Base-by-base conservation (phyloP, 2,888 invertebrate species). In the Anthophora plumipes region DNA sequence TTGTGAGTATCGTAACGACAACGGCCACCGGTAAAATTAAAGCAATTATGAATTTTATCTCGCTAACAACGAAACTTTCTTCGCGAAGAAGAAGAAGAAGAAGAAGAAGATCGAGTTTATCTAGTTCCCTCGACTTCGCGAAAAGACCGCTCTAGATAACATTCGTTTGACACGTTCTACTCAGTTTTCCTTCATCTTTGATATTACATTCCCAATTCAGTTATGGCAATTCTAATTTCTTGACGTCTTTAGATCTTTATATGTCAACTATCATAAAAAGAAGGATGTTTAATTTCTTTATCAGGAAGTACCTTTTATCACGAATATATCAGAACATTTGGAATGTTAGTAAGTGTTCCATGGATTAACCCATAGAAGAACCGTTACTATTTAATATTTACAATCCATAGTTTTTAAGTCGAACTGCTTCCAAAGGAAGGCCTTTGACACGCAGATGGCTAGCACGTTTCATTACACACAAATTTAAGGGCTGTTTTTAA, bases 21-120 rank as follows among this genome's bases (percentile, higher is more conserved):
- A 46, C 31, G 41, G 22, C 14, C 43, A 31, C 41, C 50, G 12
- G 50, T n/a, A 61, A 67, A 80, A 77, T 77, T 71, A 61, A 52
- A 57, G 66, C 71, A 80, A 80, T 77, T 88, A 88, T 83, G 85
- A 81, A 82, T 84, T 85, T 88, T 87, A 88, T 85, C 85, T 85
- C 48, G 66, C 52, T 17, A 43, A 60, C 43, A 17, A 11, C 17
- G 77, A 48, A 87, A 86, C 60, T 86, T 78, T 80, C 68, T 72
- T 73, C 57, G 52, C 68, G 39, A 46, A 52, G 31, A 31, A 4
- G 31, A 31, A 31, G 31, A 31, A 31, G 31, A 31, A 60, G 37
- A n/a, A 57, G 41, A 79, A 73, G 76, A 84, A 43, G 76, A 78
- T 85, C 80, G 57, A 46, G 46, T 83, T 85, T 85, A 85, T 85